Evolutionary conservation across 2,888 invertebrate genomes (phyloP).

Genomic region (Parasteatoda lunata): DNA sequence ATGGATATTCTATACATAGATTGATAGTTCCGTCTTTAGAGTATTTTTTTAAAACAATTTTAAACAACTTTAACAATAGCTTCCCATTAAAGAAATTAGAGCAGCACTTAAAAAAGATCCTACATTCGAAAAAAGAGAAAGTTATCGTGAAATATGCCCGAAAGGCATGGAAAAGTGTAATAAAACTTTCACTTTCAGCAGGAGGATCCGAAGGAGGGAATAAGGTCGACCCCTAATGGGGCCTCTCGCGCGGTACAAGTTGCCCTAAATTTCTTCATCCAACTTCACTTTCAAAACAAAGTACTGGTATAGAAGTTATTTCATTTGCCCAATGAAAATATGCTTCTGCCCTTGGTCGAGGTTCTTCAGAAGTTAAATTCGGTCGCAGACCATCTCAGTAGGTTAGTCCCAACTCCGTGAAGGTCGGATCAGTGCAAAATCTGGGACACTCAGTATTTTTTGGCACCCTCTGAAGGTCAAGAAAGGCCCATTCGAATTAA

Average conservation of each 20-base stretch:
- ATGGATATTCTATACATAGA: too few species aligned
- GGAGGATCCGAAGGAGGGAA: too few species aligned
- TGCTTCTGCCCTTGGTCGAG: conserved; percentile 25
- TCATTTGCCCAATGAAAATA: not conserved
- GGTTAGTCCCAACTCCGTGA: conserved; percentile 17
- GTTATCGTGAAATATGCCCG: not conserved
- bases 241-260: conserved; percentile 8
- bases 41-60: too few species aligned
- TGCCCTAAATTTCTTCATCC: conserved; percentile 11
- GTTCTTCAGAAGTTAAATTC: conserved; percentile 29
- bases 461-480: conserved; percentile 8
- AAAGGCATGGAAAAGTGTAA: too few species aligned
- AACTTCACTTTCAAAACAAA: too few species aligned
- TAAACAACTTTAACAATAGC: too few species aligned
- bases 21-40: too few species aligned
- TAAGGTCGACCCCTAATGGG: conserved; percentile 18
- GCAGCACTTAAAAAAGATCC: too few species aligned
- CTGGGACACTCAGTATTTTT: not conserved
- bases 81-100: too few species aligned
- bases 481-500: conserved; percentile 9
- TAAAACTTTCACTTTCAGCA: conserved; percentile 11
- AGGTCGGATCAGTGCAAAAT: conserved; percentile 16
- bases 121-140: not conserved
- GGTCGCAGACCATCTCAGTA: conserved; percentile 28
- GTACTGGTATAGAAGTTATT: too few species aligned